Evolutionary conservation across 2,888 invertebrate genomes (phyloP).

Genomic region (Heliothis peltigera): DNA sequence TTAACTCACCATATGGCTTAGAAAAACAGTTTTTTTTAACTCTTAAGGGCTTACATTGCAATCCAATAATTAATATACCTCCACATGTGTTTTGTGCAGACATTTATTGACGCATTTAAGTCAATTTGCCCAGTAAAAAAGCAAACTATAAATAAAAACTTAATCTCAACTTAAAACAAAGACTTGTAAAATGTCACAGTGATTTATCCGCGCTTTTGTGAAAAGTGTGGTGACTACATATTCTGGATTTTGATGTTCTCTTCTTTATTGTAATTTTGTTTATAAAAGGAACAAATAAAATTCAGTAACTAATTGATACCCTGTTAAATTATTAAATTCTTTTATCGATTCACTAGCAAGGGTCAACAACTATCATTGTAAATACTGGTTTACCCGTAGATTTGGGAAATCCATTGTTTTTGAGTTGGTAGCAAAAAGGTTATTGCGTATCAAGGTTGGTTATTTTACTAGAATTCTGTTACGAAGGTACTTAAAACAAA

Average conservation of each 20-base stretch:
- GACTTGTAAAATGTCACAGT: slow-evolving; percentile 69
- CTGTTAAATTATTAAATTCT: background rate
- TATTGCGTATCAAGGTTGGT: background rate
- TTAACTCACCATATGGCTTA: slow-evolving; percentile 3
- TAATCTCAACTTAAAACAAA: slow-evolving; percentile 61
- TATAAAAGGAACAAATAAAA: background rate
- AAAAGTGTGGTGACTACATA: slow-evolving; percentile 51
- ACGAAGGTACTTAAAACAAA: background rate
- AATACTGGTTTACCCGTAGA: slow-evolving; percentile 1
- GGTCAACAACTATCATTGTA: slow-evolving; percentile 8
- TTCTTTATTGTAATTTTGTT: background rate
- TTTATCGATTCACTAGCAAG: background rate
- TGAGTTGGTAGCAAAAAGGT: background rate
- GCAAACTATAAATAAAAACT: slow-evolving; percentile 50
- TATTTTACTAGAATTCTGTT: background rate
- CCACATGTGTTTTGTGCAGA: slow-evolving; percentile 42
- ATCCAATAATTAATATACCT: slow-evolving; percentile 38
- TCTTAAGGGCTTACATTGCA: slow-evolving; percentile 34
- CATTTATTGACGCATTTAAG: slow-evolving; percentile 54
- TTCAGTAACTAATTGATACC: background rate
- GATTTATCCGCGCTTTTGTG: slow-evolving; percentile 66
- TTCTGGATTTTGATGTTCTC: background rate
- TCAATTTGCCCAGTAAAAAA: slow-evolving; percentile 50
- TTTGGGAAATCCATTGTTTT: slow-evolving; percentile 2
- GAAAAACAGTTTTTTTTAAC: slow-evolving; percentile 16